Conservation (phyloP, 2,797 vertebrate genomes). For the Pelochelys cantorii region DNA sequence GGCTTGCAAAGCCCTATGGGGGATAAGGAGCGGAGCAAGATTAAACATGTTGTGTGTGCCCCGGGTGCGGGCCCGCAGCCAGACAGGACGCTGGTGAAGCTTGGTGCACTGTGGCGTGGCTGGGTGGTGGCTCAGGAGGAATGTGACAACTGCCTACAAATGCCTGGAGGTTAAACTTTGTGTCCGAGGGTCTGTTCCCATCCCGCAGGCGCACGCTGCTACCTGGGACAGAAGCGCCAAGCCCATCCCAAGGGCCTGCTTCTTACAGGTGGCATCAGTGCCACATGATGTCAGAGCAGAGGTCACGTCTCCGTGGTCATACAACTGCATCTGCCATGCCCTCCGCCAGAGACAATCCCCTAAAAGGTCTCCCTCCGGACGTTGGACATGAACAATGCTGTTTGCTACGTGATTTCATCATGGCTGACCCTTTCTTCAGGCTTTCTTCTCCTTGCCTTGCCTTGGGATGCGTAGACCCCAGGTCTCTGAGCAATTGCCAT, state of each 20-base stretch:
- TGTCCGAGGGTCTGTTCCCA: neutral
- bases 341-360: too few relatives aligned
- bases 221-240: neutral
- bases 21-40: fast-evolving
- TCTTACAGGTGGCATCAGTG: neutral
- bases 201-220: neutral
- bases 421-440: fast-evolving
- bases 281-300: too few relatives aligned
- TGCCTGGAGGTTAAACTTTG: neutral
- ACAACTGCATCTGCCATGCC: too few relatives aligned
- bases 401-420: neutral
- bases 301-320: too few relatives aligned
- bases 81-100: neutral
- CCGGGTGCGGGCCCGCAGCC: too few relatives aligned
- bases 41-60: neutral
- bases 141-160: neutral
- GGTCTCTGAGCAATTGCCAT: neutral
- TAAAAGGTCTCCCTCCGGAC: too few relatives aligned
- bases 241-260: fast-evolving
- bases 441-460: neutral
- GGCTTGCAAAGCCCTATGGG: neutral
- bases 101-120: fast-evolving
- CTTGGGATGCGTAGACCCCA: fast-evolving
- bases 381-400: fast-evolving
- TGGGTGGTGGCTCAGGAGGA: neutral